Percentiles rank a stretch among this genome's conserved stretches.
Evolutionary conservation across 2,797 vertebrate species (phyloP).

Genomic region (Helostoma temminkii): DNA sequence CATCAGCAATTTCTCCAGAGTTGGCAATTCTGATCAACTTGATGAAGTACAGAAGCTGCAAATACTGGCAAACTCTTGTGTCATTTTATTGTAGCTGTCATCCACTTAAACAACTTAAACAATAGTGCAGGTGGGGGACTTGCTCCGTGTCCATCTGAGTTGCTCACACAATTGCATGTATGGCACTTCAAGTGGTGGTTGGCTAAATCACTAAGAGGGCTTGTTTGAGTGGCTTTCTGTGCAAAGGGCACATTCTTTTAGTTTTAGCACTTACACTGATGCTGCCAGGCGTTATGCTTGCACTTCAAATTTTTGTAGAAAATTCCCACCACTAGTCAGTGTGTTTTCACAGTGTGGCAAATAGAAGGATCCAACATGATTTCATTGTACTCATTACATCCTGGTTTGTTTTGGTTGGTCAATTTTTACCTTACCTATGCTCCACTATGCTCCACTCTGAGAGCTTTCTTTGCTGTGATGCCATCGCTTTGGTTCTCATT

Average conservation of each 20-base stretch:
- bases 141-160: constrained; percentile 8
- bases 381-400: neutral
- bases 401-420: constrained; percentile 26
- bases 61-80: constrained; percentile 46
- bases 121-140: constrained; percentile 15
- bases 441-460: constrained; percentile 11
- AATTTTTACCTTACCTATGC: neutral
- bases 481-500: constrained; percentile 23
- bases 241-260: neutral
- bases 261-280: neutral
- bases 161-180: constrained; percentile 22
- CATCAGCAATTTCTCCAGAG: constrained; percentile 35
- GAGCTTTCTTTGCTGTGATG: constrained; percentile 18
- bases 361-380: too few relatives aligned
- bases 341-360: neutral
- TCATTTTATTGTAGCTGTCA: constrained; percentile 42
- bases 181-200: too few relatives aligned
- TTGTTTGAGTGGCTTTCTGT: neutral
- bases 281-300: neutral
- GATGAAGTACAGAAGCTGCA: constrained; percentile 38
- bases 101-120: constrained; percentile 39
- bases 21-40: constrained; percentile 21
- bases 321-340: neutral
- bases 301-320: neutral
- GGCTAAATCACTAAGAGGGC: too few relatives aligned